phyloP scores from a whole-genome alignment of 2,888 invertebrate genomes.

The Drosophila sordidula region DNA sequence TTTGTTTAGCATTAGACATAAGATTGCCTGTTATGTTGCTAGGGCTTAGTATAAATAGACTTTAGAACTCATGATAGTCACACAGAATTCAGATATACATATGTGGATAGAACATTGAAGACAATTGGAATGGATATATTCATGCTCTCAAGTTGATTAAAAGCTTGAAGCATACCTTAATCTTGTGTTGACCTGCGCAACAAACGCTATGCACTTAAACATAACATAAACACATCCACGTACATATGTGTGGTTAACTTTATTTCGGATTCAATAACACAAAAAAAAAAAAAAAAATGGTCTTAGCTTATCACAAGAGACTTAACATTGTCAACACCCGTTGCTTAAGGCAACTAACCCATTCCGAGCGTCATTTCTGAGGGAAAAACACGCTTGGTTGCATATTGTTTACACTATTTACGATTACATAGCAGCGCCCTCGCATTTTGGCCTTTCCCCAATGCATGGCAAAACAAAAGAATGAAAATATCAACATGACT shows the following conservation, averaged over 20 bases:
- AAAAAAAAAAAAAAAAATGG: constrained; percentile 23
- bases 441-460: background rate
- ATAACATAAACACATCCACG: background rate
- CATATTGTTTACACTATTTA: constrained; percentile 49
- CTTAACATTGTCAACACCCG: constrained; percentile 28
- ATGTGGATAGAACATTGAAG: too few species aligned
- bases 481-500: constrained; percentile 66
- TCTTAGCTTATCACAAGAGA: constrained; percentile 27
- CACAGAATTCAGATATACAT: background rate
- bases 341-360: constrained; percentile 10
- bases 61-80: background rate
- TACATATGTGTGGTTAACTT: constrained; percentile 10
- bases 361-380: constrained; percentile 20
- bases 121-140: background rate
- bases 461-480: constrained; percentile 18
- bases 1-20: background rate
- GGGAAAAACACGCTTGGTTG: constrained; percentile 41
- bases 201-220: background rate
- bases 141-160: background rate
- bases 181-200: background rate
- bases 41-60: background rate
- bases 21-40: background rate
- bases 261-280: constrained; percentile 10
- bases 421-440: background rate
- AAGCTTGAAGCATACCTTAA: background rate